Percentiles rank a stretch among this genome's conserved stretches.
Evolutionary conservation across 2,888 invertebrate species (phyloP).

Genomic region (Merodon equestris): DNA sequence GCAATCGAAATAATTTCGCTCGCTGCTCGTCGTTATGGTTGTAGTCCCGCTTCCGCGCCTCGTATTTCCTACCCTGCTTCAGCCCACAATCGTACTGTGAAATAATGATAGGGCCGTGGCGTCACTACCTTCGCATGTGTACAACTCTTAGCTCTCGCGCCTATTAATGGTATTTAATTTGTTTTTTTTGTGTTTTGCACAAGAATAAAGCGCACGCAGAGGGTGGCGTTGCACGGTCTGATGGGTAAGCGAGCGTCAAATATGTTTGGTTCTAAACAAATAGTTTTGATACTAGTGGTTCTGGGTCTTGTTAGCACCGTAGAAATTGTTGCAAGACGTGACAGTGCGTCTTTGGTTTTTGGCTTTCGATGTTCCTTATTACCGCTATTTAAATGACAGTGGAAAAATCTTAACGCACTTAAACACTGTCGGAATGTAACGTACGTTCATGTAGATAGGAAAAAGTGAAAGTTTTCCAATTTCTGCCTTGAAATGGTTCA

Average conservation of each 20-base stretch:
- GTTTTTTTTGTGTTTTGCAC: conserved; percentile 26
- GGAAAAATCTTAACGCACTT: background rate
- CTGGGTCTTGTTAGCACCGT: background rate
- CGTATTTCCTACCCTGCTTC: conserved; percentile 7
- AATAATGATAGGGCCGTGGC: conserved; percentile 55
- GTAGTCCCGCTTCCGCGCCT: conserved; percentile 20
- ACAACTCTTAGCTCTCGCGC: background rate
- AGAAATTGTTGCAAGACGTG: background rate
- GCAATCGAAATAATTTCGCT: conserved; percentile 61
- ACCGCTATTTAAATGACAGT: conserved; percentile 28
- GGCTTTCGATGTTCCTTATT: conserved; percentile 2
- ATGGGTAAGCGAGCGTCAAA: conserved; percentile 44
- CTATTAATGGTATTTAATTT: conserved; percentile 59
- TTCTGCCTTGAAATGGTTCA: conserved; percentile 53
- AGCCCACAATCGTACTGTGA: conserved; percentile 23
- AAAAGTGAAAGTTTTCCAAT: conserved; percentile 57
- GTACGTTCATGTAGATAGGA: background rate
- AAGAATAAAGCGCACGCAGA: conserved; percentile 27
- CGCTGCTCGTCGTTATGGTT: background rate
- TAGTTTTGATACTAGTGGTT: conserved; percentile 15
- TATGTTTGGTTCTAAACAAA: conserved; percentile 15
- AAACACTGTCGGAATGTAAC: too few species aligned
- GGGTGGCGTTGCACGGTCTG: conserved; percentile 47
- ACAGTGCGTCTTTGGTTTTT: conserved; percentile 5
- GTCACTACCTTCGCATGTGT: conserved; percentile 24